Conservation (phyloP, 1,140 invertebrate species). For the Procambarus clarkii region DNA sequence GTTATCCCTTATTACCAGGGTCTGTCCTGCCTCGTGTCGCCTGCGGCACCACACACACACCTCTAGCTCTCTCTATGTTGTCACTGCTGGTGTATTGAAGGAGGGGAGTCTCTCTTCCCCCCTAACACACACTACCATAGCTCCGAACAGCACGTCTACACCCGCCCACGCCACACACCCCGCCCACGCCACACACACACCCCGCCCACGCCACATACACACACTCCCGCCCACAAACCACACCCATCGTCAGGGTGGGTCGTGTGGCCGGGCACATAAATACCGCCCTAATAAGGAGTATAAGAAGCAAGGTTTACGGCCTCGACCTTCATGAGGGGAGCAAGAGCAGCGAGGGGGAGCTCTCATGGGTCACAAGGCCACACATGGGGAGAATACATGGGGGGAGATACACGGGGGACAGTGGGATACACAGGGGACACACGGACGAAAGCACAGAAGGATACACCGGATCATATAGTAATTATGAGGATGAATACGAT, state of each 20-base stretch:
- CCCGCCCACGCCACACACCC: not conserved
- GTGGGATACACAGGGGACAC: no score
- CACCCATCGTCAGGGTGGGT: not conserved
- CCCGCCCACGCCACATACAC: not conserved
- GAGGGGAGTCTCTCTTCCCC: no score
- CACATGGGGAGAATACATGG: no score
- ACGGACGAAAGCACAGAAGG: no score
- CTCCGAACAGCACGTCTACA: not conserved
- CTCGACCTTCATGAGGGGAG: no score
- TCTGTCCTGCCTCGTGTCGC: not conserved
- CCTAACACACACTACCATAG: no score
- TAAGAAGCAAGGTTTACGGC: not conserved
- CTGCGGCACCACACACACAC: not conserved
- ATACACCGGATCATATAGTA: no score
- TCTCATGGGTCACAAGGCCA: no score
- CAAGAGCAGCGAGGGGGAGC: no score
- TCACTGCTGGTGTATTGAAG: no score
- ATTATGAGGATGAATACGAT: no score
- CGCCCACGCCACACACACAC: not conserved
- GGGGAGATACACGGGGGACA: no score
- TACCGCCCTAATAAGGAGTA: not conserved
- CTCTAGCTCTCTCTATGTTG: not conserved
- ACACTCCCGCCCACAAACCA: not conserved
- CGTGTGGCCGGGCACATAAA: not conserved
- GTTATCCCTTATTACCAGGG: not conserved